Base-by-base conservation (phyloP, 2,113 vertebrate species). In the Rhynchomys soricoides region DNA sequence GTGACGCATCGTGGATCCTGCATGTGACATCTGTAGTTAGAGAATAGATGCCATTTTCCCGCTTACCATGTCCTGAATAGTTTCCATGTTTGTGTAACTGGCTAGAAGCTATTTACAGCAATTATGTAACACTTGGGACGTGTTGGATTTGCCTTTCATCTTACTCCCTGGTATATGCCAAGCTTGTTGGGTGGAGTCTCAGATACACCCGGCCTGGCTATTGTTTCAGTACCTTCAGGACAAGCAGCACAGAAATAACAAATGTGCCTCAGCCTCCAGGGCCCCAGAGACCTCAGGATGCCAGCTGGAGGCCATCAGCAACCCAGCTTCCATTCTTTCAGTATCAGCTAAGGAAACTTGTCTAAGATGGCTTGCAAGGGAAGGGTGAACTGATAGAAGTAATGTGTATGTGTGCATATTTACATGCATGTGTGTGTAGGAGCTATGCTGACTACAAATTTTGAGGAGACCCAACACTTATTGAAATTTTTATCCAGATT, bases 21-120 rank as follows among this genome's bases (percentile, higher is more conserved):
- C n/a, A 62, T 79, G 45, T 17, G 55, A 19, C 55, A 40, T 15
- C 16, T 19, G 83, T 91, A 90, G 93, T 95, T 87, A 90, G 1
- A 64, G 93, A 16, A 50, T 19, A 37, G 6, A 13, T n/a, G 48
- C 87, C 3, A 52, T 86, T 74, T n/a, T 34, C 48, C 82, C 92
- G 45, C 94, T 94, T 68, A 66, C 24, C 89, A 16, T 71, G 81
- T 85, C 34, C 22, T 7, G 91, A 96, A 94, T 96, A 86, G 68
- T 96, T 96, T 91, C 95, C 91, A 0, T 57, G 82, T 95, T 93
- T 95, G 93, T 7, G 52, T 86, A 92, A 96, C 68, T 77, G 75
- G 88, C 48, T 79, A 57, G 86, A 86, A 89, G 96, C 93, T 86
- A 22, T 75, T 86, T 89, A 55, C 68, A 3, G 1, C 7, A 95